These are phyloP conservation scores for Watsonalla cultraria DNA, from an alignment of 2,888 invertebrate genomes.

Conservation along the genomic window DNA sequence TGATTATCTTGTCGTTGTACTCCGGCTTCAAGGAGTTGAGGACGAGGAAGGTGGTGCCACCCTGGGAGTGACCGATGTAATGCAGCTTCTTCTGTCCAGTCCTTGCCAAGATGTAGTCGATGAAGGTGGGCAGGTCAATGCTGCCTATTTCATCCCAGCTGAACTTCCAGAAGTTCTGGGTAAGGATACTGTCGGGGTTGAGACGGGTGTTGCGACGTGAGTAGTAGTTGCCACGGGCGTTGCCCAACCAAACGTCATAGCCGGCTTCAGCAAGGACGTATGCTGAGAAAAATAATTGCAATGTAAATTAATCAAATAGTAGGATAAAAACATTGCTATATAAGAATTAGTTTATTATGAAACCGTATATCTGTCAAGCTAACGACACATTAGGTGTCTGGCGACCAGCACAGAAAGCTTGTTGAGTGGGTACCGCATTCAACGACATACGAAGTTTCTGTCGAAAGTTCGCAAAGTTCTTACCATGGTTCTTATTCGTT, in stretches of 20 bases:
- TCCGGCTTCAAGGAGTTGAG: constrained; percentile 52
- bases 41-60: constrained; percentile 53
- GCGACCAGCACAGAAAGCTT: too few relatives aligned
- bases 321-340: neutral
- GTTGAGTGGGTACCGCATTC: too few relatives aligned
- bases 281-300: constrained; percentile 22
- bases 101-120: constrained; percentile 35
- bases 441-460: too few relatives aligned
- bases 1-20: constrained; percentile 48
- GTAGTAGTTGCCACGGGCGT: constrained; percentile 85
- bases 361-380: too few relatives aligned
- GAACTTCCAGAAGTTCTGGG: constrained; percentile 49
- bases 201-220: constrained; percentile 48
- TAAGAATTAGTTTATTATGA: too few relatives aligned
- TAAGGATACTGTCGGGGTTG: constrained; percentile 30
- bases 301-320: neutral
- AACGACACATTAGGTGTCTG: too few relatives aligned
- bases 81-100: constrained; percentile 43
- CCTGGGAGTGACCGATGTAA: constrained; percentile 62
- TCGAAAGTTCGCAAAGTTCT: too few relatives aligned
- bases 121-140: constrained; percentile 41
- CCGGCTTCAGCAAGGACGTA: constrained; percentile 79
- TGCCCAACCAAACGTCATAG: constrained; percentile 88
- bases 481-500: too few relatives aligned
- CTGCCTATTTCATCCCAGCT: constrained; percentile 57